Percentiles rank a stretch among this genome's conserved stretches.
These are phyloP conservation scores for Plebejus argus DNA, from an alignment of 2,888 invertebrate species.

Conservation along the genomic window DNA sequence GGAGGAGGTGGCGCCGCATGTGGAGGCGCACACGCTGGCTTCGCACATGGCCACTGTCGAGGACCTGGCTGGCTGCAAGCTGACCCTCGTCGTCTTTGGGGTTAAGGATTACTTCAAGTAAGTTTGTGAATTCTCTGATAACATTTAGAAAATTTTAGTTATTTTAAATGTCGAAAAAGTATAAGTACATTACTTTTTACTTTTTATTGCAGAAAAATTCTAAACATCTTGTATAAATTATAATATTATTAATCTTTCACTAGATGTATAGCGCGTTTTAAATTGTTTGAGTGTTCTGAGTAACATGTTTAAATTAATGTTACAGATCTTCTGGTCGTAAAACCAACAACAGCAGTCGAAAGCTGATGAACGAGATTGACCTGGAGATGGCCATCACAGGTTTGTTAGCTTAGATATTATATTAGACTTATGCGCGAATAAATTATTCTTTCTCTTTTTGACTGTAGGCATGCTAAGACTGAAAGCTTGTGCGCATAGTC, in stretches of 20 bases:
- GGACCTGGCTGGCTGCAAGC: slow-evolving; percentile 47
- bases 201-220: no score
- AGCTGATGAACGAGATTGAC: slow-evolving; percentile 55
- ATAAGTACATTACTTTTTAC: no score
- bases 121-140: slow-evolving; percentile 38
- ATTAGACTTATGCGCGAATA: no score
- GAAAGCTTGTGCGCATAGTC: no score
- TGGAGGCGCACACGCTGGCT: slow-evolving; percentile 46
- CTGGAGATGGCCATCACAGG: slow-evolving; percentile 66
- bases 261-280: no score
- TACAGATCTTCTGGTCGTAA: slow-evolving; percentile 46
- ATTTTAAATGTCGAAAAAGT: no score
- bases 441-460: no score
- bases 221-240: no score
- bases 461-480: no score
- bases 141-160: no score
- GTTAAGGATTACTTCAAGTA: slow-evolving; percentile 70
- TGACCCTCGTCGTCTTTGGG: slow-evolving; percentile 65
- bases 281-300: no score
- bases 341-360: slow-evolving; percentile 51
- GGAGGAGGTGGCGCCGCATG: slow-evolving; percentile 46
- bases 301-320: not conserved
- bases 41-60: slow-evolving; percentile 44
- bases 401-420: slow-evolving; percentile 36
- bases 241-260: no score